A percentile compares a stretch with the other conserved stretches of the same genome.
phyloP scores from a whole-genome alignment of 1,140 invertebrate genomes.

The Drosophila paulistorum region DNA sequence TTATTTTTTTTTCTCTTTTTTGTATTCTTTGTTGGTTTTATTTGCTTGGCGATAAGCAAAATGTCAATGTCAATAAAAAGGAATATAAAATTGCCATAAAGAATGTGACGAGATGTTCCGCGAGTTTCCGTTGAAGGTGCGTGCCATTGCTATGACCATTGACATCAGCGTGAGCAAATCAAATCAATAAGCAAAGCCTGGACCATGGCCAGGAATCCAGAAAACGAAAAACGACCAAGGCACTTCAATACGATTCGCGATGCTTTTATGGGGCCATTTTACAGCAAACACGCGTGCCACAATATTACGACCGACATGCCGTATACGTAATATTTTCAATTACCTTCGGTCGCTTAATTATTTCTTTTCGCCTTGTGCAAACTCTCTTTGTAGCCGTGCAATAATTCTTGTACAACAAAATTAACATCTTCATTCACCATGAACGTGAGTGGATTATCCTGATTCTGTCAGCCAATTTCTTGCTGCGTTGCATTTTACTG shows the following conservation, averaged over 20 bases:
- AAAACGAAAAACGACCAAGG: not conserved
- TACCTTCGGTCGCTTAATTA: constrained; percentile 45
- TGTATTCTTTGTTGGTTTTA: constrained; percentile 37
- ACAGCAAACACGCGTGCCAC: constrained; percentile 44
- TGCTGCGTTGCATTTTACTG: constrained; percentile 4
- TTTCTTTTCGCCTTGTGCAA: constrained; percentile 18
- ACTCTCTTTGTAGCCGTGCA: constrained; percentile 1
- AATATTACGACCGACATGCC: constrained; percentile 47
- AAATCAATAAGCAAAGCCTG: constrained; percentile 54
- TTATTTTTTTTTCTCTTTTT: not conserved
- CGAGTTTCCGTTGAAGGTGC: constrained; percentile 47
- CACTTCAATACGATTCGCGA: constrained; percentile 12
- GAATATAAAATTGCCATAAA: constrained; percentile 62
- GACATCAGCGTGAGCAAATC: constrained; percentile 37
- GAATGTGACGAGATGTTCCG: constrained; percentile 38
- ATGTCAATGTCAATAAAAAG: constrained; percentile 62
- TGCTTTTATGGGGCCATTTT: constrained; percentile 45
- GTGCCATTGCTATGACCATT: constrained; percentile 7
- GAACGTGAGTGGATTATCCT: constrained; percentile 8
- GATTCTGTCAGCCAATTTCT: constrained; percentile 5
- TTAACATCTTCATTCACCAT: constrained; percentile 10
- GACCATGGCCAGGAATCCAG: constrained; percentile 9
- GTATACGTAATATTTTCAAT: constrained; percentile 63
- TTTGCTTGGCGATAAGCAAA: constrained; percentile 49
- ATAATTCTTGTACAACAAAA: constrained; percentile 2